Evolutionary conservation across 2,797 vertebrate species (phyloP).

Genomic region (Diplodus sargus): DNA sequence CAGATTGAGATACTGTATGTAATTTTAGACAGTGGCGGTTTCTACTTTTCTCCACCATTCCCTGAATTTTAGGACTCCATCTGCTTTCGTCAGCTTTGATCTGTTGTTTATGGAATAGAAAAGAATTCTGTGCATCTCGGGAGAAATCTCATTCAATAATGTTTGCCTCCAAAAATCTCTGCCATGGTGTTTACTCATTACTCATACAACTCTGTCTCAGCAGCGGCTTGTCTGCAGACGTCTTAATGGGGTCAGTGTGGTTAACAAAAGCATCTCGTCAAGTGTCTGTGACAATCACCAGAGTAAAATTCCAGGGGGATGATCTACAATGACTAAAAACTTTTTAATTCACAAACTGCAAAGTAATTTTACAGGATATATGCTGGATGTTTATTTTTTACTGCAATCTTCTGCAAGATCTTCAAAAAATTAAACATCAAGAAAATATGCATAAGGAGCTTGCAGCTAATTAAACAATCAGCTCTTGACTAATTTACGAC

Average conservation of each 20-base stretch:
- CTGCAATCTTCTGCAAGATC: too few relatives aligned
- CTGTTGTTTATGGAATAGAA: background rate
- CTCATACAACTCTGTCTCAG: background rate
- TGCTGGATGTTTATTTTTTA: background rate
- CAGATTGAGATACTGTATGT: background rate
- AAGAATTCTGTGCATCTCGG: background rate
- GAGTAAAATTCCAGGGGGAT: background rate
- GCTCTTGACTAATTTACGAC: too few relatives aligned
- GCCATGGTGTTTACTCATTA: background rate
- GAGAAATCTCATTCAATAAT: constrained; percentile 15
- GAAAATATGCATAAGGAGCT: background rate
- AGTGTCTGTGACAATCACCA: background rate
- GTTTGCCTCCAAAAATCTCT: constrained; percentile 8
- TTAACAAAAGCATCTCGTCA: constrained; percentile 9
- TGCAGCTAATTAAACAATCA: background rate
- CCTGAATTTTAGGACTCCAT: background rate
- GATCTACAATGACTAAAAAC: background rate
- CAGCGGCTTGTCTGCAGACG: constrained; percentile 6
- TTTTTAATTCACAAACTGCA: background rate
- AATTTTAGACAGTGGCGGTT: background rate
- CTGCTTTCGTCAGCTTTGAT: background rate
- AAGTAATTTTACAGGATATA: background rate
- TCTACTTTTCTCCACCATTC: background rate
- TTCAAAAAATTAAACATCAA: background rate
- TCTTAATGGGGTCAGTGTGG: constrained; percentile 25